Evolutionary conservation across 2,113 vertebrate genomes (phyloP), one percentile per base, ranked within the genome.

Genomic region (Limnothrissa miodon): DNA sequence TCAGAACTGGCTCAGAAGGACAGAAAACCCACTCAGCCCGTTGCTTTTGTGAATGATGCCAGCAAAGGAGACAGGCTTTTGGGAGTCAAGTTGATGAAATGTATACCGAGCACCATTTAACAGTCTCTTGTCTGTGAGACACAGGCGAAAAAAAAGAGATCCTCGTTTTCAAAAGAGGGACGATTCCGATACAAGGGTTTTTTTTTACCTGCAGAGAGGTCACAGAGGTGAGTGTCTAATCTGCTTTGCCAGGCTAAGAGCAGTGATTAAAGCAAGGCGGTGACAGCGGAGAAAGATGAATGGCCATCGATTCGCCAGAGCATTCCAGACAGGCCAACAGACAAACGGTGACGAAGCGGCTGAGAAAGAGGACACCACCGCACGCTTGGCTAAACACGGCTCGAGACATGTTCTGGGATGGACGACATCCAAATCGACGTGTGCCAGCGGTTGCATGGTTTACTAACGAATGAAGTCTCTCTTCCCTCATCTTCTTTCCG

Each of bases 291-390:
- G 62, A 70, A 70, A 70, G 7, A 85, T 45, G 45, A 78, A 44
- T 62, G 29, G 33, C 45, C 79, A 85, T 85, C 51, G 59, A 86
- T 53, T 42, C 7, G 51, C 15, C 1, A 29, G 29, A 36, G 3
- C 21, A n/a, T 62, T 42, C 53, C 53, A 86, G 85, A 78, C 62
- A 81, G 85, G 53, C 39, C 81, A 81, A 56, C 82, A 87, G 83
- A 85, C 45, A 81, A 83, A 83, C 56, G 56, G 51, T 79, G 39
- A 78, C 53, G 83, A 59, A 17, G 6, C 82, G 36, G 36, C 17
- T 1, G 6, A 70, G 62, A 70, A 70, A 70, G 62, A 70, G 62
- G 62, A 70, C 62, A 70, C 62, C 62, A 4, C 29, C 29, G 62
- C 62, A 70, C 62, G 62, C 62, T 70, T 70, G 10, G 62, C 25